Percentiles rank a stretch among this genome's conserved stretches.
phyloP scores from a whole-genome alignment of 2,113 vertebrate genomes.

The Osmerus mordax region DNA sequence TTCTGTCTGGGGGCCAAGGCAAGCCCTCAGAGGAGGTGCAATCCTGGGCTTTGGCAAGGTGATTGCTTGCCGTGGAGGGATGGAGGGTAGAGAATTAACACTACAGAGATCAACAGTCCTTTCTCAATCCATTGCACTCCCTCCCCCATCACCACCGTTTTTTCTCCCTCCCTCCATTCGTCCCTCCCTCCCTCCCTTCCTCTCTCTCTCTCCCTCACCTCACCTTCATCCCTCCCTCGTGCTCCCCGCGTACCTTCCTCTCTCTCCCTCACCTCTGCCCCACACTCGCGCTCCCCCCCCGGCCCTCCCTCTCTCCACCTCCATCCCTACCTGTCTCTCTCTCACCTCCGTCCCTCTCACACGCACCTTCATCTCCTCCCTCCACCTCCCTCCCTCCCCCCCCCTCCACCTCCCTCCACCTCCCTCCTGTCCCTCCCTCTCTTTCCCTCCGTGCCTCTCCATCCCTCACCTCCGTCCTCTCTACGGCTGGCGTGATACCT shows the following conservation, averaged over 20 bases:
- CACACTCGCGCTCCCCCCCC: neutral
- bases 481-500: conserved; percentile 31
- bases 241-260: neutral
- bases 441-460: conserved; percentile 5
- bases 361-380: neutral
- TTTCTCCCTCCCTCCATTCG: neutral
- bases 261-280: neutral
- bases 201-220: conserved; percentile 1
- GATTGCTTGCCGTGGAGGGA: conserved; percentile 55
- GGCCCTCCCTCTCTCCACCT: neutral
- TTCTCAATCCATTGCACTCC: conserved; percentile 13
- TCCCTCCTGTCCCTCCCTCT: neutral
- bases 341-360: neutral
- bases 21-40: conserved; percentile 54
- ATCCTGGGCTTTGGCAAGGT: conserved; percentile 60
- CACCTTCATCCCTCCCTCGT: neutral
- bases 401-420: no score
- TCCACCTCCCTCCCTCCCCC: neutral
- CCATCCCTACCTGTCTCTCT: conserved; percentile 3
- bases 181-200: conserved; percentile 8
- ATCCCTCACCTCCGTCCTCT: neutral
- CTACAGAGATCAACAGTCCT: conserved; percentile 38
- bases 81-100: conserved; percentile 48
- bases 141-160: neutral
- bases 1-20: conserved; percentile 53